phyloP scores from a whole-genome alignment of 2,113 vertebrate species.

The Malurus alboscapulatus region DNA sequence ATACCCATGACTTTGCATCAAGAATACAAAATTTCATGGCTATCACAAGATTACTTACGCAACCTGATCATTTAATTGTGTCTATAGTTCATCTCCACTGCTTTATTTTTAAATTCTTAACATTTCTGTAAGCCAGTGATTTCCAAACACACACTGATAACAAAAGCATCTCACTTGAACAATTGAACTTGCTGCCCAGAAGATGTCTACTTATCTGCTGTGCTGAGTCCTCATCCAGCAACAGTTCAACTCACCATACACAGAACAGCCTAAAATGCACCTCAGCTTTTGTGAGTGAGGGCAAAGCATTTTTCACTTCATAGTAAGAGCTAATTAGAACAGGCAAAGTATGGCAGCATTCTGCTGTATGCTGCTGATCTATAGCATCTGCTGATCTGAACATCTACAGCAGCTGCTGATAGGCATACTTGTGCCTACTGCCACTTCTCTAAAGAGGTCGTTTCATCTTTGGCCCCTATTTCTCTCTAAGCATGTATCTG shows the following conservation, averaged over 20 bases:
- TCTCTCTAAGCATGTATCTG: background rate
- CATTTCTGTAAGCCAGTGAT: background rate
- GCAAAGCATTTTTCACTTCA: background rate
- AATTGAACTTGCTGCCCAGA: background rate
- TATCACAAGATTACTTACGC: background rate
- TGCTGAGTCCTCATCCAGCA: background rate
- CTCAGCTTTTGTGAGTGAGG: background rate
- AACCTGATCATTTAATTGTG: background rate
- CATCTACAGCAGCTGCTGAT: background rate
- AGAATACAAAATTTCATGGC: background rate
- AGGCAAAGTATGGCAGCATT: background rate
- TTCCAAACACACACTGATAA: background rate
- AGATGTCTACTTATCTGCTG: background rate
- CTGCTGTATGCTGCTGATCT: too few species aligned
- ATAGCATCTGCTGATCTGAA: background rate
- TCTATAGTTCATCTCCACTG: background rate
- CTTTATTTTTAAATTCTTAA: background rate
- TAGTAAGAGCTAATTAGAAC: background rate
- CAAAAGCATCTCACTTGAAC: background rate
- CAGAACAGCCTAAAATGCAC: background rate
- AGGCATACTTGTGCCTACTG: background rate
- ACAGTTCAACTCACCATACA: background rate
- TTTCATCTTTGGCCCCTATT: background rate
- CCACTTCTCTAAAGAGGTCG: background rate
- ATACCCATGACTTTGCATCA: background rate